Evolutionary conservation across 2,888 invertebrate genomes (phyloP), one percentile per base, ranked within the genome.

Genomic region (Ectemnius cavifrons): DNA sequence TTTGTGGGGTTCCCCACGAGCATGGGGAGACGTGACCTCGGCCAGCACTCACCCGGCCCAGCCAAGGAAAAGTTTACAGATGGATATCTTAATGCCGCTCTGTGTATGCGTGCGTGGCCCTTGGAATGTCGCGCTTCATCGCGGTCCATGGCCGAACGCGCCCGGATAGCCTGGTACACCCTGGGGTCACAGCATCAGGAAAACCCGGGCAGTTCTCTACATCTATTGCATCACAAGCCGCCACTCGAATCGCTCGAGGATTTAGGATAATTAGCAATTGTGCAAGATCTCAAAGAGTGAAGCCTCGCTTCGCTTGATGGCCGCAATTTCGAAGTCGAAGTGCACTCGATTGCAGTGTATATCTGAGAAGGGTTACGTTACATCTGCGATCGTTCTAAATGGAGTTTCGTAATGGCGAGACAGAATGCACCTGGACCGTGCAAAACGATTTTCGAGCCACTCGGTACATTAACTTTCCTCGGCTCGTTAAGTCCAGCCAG

Each of bases 71-170:
- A 81, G 70, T 49, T 78, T 71, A 75, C 80, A 79, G 86, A 85
- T 84, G 84, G 83, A 84, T 85, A 86, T 88, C 84, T 87, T 80
- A 84, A 85, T 84, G 82, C 80, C 77, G 71, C 76, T 74, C 71
- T 60, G 64, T 63, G 71, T 73, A 72, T 69, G 71, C 57, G 74
- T 63, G 73, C 37, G 37, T 69, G 37, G 66, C 52, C 63, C 63
- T 67, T 56, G 73, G 75, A 73, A 82, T 75, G 75, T 79, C 75
- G 73, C 73, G 73, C 72, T 72, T 70, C 73, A 63, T 68, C 64
- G 75, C 59, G 64, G 63, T 37, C 52, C 52, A 52, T 14, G 52
- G 52, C 14, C 14, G 52, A 52, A 52, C n/a, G 52, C n/a, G 16
- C n/a, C n/a, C 52, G 14, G 52, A 16, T 3, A 52, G 52, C n/a